Base-by-base conservation (phyloP, 2,888 invertebrate genomes). In the Napeogenes inachia region DNA sequence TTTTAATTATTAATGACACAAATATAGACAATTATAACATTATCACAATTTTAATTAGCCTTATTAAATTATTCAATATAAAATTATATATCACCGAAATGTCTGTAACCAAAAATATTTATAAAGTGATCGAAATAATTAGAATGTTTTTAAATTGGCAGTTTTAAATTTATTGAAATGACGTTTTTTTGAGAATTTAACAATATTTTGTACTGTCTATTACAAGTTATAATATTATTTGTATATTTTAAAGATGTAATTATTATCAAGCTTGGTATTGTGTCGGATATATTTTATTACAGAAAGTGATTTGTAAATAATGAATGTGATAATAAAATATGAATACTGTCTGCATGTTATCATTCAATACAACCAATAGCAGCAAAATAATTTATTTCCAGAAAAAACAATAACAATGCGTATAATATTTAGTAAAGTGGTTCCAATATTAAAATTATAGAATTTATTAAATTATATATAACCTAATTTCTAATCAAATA, bases 251-350 rank as follows among this genome's bases (percentile, higher is more conserved):
- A 30, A 38, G 60, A 56, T 62, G 45, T 57, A 59, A 59, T 57
- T 42, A 56, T 63, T 57, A 54, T 69, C 45, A 10, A 69, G 70
- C 71, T 73, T 68, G 70, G 70, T 68, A 68, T 67, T 76, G 74
- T 77, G 77, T 71, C 75, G 72, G 77, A 80, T 78, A 75, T 77
- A 77, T 82, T 80, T 79, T 78, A 78, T 73, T 78, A 81, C 75
- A 71, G 71, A 80, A 77, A 77, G 80, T 84, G 80, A 82, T 83
- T 82, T 89, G 89, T 89, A 89, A 75, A 88, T 88, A 87, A 78
- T 80, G 76, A 81, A 84, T 82, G 85, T 85, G 84, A 87, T 87
- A 84, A 81, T 84, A 81, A 85, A 84, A 74, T 78, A 78, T 73
- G 74, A 69, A 72, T 72, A 63, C 68, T 61, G 46, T 50, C 59